These are phyloP conservation scores for Onychomys torridus DNA, from an alignment of 2,797 vertebrate species.

Conservation along the genomic window DNA sequence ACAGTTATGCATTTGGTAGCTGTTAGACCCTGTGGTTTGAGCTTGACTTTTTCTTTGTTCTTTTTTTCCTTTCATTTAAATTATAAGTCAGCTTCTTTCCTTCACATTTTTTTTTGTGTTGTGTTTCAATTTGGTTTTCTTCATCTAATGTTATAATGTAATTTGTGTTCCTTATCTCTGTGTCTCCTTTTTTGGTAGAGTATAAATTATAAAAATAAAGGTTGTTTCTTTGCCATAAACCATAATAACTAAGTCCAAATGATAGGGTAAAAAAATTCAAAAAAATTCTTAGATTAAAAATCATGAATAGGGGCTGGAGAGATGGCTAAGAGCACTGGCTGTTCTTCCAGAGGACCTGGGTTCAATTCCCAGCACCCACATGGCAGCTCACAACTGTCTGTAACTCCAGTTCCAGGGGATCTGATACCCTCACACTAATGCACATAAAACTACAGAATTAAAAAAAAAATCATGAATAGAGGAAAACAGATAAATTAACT, in stretches of 20 bases:
- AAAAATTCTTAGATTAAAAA: conserved; percentile 73
- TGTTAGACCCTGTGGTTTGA: neutral
- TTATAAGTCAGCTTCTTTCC: conserved; percentile 32
- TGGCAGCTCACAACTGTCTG: no score
- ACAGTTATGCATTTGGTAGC: conserved; percentile 48
- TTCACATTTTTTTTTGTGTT: neutral
- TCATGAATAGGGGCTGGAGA: no score
- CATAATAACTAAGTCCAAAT: conserved; percentile 10
- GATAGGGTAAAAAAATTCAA: conserved; percentile 47
- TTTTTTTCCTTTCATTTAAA: conserved; percentile 50
- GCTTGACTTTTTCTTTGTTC: neutral
- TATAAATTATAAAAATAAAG: conserved; percentile 71
- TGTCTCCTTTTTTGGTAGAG: conserved; percentile 61
- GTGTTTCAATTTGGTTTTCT: conserved; percentile 67
- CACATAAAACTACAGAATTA: no score
- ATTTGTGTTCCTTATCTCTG: conserved; percentile 75
- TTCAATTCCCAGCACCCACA: no score
- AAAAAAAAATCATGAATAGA: neutral
- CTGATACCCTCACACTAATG: no score
- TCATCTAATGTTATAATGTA: conserved; percentile 68
- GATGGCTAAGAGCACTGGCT: no score
- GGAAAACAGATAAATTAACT: neutral
- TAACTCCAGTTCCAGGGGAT: no score
- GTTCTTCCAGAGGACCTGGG: no score
- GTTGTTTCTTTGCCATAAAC: conserved; percentile 67